These are phyloP conservation scores for Ophiodon elongatus DNA, from an alignment of 2,113 vertebrate genomes.

Conservation along the genomic window DNA sequence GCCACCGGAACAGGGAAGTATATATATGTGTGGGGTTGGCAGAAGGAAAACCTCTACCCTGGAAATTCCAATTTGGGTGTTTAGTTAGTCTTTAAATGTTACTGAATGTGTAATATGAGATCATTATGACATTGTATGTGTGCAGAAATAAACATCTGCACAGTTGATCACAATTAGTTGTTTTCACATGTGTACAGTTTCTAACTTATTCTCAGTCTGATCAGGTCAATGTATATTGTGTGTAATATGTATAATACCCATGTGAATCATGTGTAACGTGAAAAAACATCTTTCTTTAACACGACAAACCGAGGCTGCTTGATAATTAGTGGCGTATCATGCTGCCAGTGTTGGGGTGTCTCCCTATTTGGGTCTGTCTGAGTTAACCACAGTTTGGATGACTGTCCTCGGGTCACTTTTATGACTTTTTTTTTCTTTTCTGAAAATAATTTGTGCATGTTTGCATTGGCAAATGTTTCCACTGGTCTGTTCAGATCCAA, in stretches of 20 bases:
- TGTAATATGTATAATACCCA: neutral
- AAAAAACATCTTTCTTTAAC: too few species aligned
- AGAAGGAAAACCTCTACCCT: too few species aligned
- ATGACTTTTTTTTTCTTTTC: neutral
- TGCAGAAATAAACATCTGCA: neutral
- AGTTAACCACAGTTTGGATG: neutral
- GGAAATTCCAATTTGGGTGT: neutral
- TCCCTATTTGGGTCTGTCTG: neutral
- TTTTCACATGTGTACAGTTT: too few species aligned
- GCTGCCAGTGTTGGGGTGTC: neutral
- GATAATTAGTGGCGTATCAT: neutral
- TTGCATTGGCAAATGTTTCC: neutral
- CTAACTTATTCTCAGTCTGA: neutral
- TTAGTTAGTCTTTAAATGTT: too few species aligned
- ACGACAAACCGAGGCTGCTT: neutral
- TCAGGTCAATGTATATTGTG: neutral
- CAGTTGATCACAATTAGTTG: too few species aligned
- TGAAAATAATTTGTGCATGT: neutral
- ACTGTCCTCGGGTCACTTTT: neutral
- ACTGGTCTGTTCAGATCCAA: neutral
- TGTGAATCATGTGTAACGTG: neutral
- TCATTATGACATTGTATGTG: neutral
- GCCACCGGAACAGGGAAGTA: too few species aligned
- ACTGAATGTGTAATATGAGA: too few species aligned
- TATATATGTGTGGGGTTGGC: too few species aligned